Percentiles rank a stretch among this genome's conserved stretches.
These are phyloP conservation scores for Spatulosminthurus flaviceps DNA, from an alignment of 2,888 invertebrate species.

Conservation along the genomic window DNA sequence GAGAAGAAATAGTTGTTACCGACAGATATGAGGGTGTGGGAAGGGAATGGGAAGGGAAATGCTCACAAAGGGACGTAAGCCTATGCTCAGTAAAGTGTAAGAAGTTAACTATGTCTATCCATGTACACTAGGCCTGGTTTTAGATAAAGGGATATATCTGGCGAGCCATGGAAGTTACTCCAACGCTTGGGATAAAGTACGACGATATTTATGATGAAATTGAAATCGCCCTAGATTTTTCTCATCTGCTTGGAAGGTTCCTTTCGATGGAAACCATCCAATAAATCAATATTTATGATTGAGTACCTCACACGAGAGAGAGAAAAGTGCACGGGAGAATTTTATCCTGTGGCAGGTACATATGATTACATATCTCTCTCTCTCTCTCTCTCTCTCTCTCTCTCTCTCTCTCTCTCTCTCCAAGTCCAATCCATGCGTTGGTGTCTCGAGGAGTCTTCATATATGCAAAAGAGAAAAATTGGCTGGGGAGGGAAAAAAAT, in stretches of 20 bases:
- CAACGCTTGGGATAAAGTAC: background rate
- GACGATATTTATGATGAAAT: conserved; percentile 40
- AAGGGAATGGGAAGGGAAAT: background rate
- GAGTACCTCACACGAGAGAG: conserved; percentile 35
- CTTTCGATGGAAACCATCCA: conserved; percentile 36
- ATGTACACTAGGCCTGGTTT: too few species aligned
- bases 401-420: too few species aligned
- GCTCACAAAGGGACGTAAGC: background rate
- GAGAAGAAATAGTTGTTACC: too few species aligned
- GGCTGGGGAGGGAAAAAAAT: background rate
- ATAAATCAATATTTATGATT: conserved; percentile 48
- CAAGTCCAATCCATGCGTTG: too few species aligned
- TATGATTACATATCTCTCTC: background rate
- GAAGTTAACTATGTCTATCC: background rate
- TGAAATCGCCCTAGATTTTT: conserved; percentile 47
- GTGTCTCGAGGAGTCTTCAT: background rate
- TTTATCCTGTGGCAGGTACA: background rate
- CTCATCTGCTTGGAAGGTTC: conserved; percentile 43
- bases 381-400: too few species aligned
- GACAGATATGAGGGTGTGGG: too few species aligned
- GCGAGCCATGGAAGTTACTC: background rate
- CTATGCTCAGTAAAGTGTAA: background rate
- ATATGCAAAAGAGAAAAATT: background rate
- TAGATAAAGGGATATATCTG: too few species aligned
- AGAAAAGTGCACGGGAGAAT: conserved; percentile 3